Base-by-base conservation (phyloP, 2,888 invertebrate species). In the Kuschelorhynchus macadamiae region DNA sequence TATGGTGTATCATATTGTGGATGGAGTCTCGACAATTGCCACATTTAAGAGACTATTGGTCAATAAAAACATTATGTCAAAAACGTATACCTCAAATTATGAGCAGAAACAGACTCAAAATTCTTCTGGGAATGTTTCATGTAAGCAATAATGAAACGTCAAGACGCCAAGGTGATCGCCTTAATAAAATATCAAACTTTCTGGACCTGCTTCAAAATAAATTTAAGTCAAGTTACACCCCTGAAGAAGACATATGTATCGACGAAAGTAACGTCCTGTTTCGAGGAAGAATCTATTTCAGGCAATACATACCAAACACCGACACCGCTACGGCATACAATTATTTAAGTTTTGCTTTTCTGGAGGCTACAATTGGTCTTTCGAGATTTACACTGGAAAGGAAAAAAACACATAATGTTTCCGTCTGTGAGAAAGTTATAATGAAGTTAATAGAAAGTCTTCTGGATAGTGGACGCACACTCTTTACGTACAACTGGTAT, bases 401-500 rank as follows among this genome's bases (percentile, higher is more conserved):
- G 61, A 67, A 25, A 25, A n/a, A 25, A 25, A 25, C 7, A 25
- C 4, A 25, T 25, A 7, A 7, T 25, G 25, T 25, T 25, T 25
- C 25, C 25, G 7, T 25, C 7, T 25, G 4, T 25, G 25, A 25
- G 25, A 25, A 25, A 7, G 25, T 25, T 25, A 7, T 25, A 25
- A 25, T 25, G 25, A 25, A 55, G 49, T 36, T 71, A 5, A 61
- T 70, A 61, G 65, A 63, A n/a, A 44, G 33, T 16, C 68, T 74
- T 30, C 47, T 73, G 17, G 62, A 72, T 64, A 41, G 41, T 16
- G 72, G 72, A 33, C 44, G 72, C 49, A 69, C 62, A 21, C 56
- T 77, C n/a, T 72, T 65, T 53, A 72, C 71, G 1, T 73, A 76
- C 61, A 76, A 75, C 68, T 75, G 61, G 64, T 75, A 75, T 55